Evolutionary conservation across 2,797 vertebrate species (phyloP), one percentile per base, ranked within the genome.

Genomic region (Melanotaenia boesemani): DNA sequence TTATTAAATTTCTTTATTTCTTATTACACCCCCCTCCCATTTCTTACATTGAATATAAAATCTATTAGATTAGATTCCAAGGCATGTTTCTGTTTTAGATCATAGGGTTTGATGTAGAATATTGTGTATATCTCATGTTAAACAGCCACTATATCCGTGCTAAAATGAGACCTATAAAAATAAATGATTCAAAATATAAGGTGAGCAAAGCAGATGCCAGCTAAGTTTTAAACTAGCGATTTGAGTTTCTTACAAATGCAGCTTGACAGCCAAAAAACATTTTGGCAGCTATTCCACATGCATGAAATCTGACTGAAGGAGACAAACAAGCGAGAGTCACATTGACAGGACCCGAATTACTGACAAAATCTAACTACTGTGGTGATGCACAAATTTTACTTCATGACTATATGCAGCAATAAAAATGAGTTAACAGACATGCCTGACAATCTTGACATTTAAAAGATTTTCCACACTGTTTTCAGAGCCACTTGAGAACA

Each of bases 261-360:
- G 58, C 50, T 55, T 59, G 66, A 62, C 70, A 20, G 18, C 44
- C 68, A 16, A 41, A 73, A 68, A 79, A 34, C 16, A 11, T 55
- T 57, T 74, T 67, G 67, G 64, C 64, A 79, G 67, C 13, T 71
- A 78, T 76, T 60, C 58, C 0, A 55, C 73, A 56, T 62, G 41
- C 15, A 44, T 11, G 36, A 79, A 66, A 63, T 73, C 60, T 65
- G 2, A 67, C 18, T 69, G 52, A 72, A 57, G 55, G 44, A 63
- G 41, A 62, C 12, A 46, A 50, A 12, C n/a, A 32, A 65, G 55
- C 9, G 5, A 5, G 6, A 44, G 41, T 44, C 18, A 36, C 20
- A 50, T 13, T 24, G 52, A 22, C 22, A 12, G 22, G 26, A 1
- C 37, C 37, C 26, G 52, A 18, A 2, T 12, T 32, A 18, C 50